phyloP scores from a whole-genome alignment of 2,797 vertebrate genomes.

The Melanotaenia maccullochi region DNA sequence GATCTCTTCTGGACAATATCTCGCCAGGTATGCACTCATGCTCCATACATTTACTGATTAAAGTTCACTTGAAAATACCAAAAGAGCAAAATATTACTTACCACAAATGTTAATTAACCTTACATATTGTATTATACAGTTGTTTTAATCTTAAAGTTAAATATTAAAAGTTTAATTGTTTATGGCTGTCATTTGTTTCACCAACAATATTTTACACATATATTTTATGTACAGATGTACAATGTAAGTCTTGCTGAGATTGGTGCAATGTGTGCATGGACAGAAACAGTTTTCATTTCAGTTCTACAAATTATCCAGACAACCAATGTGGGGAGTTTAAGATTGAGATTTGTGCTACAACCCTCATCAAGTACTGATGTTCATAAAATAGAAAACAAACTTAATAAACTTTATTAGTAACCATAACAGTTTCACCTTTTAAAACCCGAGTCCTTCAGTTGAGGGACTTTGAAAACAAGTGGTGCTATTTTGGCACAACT shows the following conservation, averaged over 20 bases:
- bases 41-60: background rate
- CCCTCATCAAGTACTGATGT: background rate
- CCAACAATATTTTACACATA: background rate
- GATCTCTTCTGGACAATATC: slow-evolving; percentile 84
- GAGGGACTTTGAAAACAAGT: no score
- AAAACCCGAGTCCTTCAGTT: no score
- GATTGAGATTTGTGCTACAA: background rate
- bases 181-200: background rate
- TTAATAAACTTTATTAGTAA: no score
- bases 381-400: background rate
- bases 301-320: background rate
- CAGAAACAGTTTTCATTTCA: background rate
- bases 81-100: background rate
- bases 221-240: background rate
- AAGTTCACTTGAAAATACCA: background rate
- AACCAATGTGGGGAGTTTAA: background rate
- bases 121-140: background rate
- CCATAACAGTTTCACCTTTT: no score
- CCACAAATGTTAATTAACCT: background rate
- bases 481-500: background rate
- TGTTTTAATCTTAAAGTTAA: background rate
- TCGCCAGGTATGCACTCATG: slow-evolving; percentile 82
- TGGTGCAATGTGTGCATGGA: no score
- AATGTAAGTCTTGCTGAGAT: no score
- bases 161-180: background rate